Evolutionary conservation across 2,888 invertebrate genomes (phyloP).

Genomic region (Pollenia griseotomentosa): DNA sequence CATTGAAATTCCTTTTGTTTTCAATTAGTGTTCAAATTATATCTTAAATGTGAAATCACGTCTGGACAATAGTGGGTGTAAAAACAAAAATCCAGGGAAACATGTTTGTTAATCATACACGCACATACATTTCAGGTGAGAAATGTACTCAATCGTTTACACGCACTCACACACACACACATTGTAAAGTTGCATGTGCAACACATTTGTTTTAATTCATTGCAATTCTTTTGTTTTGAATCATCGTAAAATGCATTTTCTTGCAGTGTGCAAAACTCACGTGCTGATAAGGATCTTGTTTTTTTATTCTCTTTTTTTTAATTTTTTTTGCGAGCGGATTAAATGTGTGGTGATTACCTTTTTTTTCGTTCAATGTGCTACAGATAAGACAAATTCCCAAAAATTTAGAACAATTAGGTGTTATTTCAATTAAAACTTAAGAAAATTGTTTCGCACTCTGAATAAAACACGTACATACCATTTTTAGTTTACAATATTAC

Average conservation of each 20-base stretch:
- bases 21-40: constrained; percentile 67
- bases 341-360: constrained; percentile 38
- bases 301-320: background rate
- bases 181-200: constrained; percentile 32
- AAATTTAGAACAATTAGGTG: constrained; percentile 46
- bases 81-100: constrained; percentile 31
- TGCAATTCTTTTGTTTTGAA: constrained; percentile 57
- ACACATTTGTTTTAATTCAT: constrained; percentile 1
- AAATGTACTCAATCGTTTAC: no score
- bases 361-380: background rate
- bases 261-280: constrained; percentile 57
- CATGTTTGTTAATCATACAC: constrained; percentile 31
- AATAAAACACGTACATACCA: constrained; percentile 10
- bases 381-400: constrained; percentile 36
- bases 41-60: constrained; percentile 76
- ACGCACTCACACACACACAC: background rate
- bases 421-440: constrained; percentile 32
- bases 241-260: constrained; percentile 45
- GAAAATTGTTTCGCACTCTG: background rate
- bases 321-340: constrained; percentile 31
- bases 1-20: constrained; percentile 39
- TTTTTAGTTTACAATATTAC: background rate
- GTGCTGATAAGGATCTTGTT: constrained; percentile 68
- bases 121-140: background rate
- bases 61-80: constrained; percentile 63